Evolutionary conservation across 2,888 invertebrate species (phyloP), one percentile per base, ranked within the genome.

Genomic region (Tetranychus truncatus): DNA sequence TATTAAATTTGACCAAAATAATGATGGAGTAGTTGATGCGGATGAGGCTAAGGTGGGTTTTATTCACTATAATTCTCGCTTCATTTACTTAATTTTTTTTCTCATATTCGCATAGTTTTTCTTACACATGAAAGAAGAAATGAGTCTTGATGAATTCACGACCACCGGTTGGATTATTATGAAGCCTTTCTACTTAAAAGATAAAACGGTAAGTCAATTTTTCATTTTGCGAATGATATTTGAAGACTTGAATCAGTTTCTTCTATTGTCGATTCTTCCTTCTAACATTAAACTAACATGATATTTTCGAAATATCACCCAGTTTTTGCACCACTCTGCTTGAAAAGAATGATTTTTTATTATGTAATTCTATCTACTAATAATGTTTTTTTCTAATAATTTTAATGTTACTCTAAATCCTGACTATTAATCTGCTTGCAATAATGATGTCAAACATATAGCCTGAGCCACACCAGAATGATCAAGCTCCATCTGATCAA

Each of bases 1-100:
- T 76, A 85, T 86, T 80, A 88, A 88, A 72, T 92, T 97, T 84
- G 97, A 97, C 84, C 89, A 88, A 79, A 90, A 97, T 83, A 88
- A 88, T 77, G 89, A 95, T 85, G 95, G 95, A 9, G 87, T 87
- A 80, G 92, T 97, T 20, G 88, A 90, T 76, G 88, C 88, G 44
- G 94, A 94, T 76, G 96, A 97, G 85, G 89, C 91, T 0, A 88
- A 82, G 83, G 84, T 85, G 80, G 74, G 74, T 75, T 46, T 7
- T 7, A 75, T 18, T 73, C 18, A 4, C 21, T 46, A 15, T 7
- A 55, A 15, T 55, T 15, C 7, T 55, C 2, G 6, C 9, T 15
- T 55, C 3, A 55, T 55, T 15, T 55, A 15, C 7, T 55, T 15
- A 55, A 55, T 20, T 21, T 45, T 1, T 4, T 69, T 55, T 45